phyloP scores from a whole-genome alignment of 2,888 invertebrate species.

The Amphipyra berbera region DNA sequence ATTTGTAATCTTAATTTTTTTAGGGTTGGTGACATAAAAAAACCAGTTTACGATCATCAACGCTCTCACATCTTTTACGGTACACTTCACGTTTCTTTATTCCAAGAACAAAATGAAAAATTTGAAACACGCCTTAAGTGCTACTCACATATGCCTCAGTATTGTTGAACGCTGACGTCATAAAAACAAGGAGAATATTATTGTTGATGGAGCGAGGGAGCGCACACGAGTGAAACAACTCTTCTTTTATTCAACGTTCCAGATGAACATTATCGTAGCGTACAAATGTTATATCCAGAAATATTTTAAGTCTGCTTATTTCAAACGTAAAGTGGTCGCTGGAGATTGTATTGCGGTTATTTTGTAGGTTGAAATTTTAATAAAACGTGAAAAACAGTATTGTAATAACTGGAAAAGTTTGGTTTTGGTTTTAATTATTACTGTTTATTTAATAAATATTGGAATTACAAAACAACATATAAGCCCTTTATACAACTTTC shows the following conservation, averaged over 20 bases:
- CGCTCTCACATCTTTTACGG: not conserved
- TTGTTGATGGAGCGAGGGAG: slow-evolving; percentile 44
- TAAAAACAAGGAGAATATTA: slow-evolving; percentile 44
- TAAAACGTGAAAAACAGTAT: slow-evolving; percentile 11
- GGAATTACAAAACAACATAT: too few species aligned
- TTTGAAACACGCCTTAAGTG: slow-evolving; percentile 29
- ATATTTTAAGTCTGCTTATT: slow-evolving; percentile 51
- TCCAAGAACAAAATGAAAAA: slow-evolving; percentile 29
- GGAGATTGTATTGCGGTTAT: slow-evolving; percentile 42
- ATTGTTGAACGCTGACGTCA: slow-evolving; percentile 36
- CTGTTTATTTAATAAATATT: too few species aligned
- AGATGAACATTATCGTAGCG: slow-evolving; percentile 51
- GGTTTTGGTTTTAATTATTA: too few species aligned
- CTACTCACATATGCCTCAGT: slow-evolving; percentile 33
- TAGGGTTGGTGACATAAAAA: too few species aligned
- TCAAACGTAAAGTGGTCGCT: slow-evolving; percentile 37
- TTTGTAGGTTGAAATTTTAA: slow-evolving; percentile 22
- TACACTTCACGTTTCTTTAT: slow-evolving; percentile 11
- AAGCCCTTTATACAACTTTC: too few species aligned
- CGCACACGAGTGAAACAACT: slow-evolving; percentile 9
- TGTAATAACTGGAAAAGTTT: not conserved
- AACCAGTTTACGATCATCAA: too few species aligned
- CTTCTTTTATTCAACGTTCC: slow-evolving; percentile 53
- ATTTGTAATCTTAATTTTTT: too few species aligned
- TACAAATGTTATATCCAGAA: slow-evolving; percentile 52